Evolutionary conservation across 1,140 invertebrate species (phyloP).

Genomic region (Centruroides sculpturatus): DNA sequence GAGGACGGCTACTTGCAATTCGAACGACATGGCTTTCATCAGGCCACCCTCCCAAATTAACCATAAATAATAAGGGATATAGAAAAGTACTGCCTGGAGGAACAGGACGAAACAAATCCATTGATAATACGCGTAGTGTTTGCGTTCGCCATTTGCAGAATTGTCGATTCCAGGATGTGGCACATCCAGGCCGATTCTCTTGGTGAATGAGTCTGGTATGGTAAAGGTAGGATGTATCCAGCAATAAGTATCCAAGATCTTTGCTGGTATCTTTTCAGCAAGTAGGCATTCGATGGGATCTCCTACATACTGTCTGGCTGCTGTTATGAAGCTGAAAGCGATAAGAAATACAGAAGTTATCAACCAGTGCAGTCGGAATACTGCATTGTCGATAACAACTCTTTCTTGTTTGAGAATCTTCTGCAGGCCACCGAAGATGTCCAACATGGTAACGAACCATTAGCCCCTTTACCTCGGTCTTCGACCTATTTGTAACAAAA

Average conservation of each 20-base stretch:
- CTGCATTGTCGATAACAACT: conserved; percentile 64
- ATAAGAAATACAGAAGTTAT: conserved; percentile 78
- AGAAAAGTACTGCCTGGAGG: conserved; percentile 49
- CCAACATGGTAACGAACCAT: conserved; percentile 46
- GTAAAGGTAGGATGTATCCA: conserved; percentile 80
- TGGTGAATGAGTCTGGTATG: conserved; percentile 46
- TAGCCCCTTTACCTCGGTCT: too few species aligned
- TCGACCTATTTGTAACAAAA: too few species aligned
- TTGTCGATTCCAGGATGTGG: conserved; percentile 47
- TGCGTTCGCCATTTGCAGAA: conserved; percentile 45
- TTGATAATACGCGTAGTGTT: conserved; percentile 83
- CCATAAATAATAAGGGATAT: conserved; percentile 87
- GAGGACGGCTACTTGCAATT: conserved; percentile 77
- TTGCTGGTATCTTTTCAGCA: conserved; percentile 20
- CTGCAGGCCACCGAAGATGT: conserved; percentile 60
- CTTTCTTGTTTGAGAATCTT: conserved; percentile 70
- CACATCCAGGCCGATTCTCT: conserved; percentile 36
- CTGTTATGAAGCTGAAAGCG: conserved; percentile 73
- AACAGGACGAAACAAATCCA: conserved; percentile 81
- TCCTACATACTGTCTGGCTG: conserved; percentile 73
- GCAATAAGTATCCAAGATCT: conserved; percentile 16
- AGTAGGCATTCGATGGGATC: conserved; percentile 66
- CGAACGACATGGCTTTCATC: conserved; percentile 89
- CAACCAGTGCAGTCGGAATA: conserved; percentile 77
- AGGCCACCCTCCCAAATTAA: conserved; percentile 94